These are phyloP conservation scores for Pasiphila rectangulata DNA, from an alignment of 2,888 invertebrate species.

Conservation along the genomic window DNA sequence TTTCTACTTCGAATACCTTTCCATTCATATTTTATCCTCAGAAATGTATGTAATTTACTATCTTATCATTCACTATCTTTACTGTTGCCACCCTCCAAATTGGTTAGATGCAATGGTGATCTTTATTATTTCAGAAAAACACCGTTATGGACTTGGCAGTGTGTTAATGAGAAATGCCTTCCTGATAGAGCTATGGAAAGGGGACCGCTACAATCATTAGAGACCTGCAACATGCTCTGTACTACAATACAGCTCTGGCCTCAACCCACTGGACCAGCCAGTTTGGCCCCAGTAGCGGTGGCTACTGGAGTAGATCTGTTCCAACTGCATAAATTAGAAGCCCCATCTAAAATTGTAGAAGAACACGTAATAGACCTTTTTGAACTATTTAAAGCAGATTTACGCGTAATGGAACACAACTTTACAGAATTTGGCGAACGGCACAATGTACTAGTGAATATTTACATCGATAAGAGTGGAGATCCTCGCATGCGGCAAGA, in stretches of 20 bases:
- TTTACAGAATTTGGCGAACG: constrained; percentile 54
- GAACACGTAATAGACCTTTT: constrained; percentile 68
- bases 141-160: constrained; percentile 88
- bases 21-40: neutral
- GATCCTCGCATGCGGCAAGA: constrained; percentile 81
- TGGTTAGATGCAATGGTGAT: neutral
- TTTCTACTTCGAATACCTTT: constrained; percentile 8
- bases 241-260: constrained; percentile 89
- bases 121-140: constrained; percentile 44
- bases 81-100: neutral
- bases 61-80: too few species aligned
- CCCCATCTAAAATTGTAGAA: constrained; percentile 51
- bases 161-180: constrained; percentile 84
- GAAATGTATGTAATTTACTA: constrained; percentile 13
- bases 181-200: constrained; percentile 59
- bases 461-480: constrained; percentile 67
- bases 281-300: constrained; percentile 83
- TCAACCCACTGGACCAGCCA: constrained; percentile 86
- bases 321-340: constrained; percentile 57
- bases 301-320: constrained; percentile 80
- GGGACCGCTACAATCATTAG: constrained; percentile 77
- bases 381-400: constrained; percentile 66
- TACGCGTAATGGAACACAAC: constrained; percentile 62
- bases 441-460: constrained; percentile 63
- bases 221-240: constrained; percentile 88